Evolutionary conservation across 1,140 invertebrate species (phyloP).

Genomic region (Asobara japonica): DNA sequence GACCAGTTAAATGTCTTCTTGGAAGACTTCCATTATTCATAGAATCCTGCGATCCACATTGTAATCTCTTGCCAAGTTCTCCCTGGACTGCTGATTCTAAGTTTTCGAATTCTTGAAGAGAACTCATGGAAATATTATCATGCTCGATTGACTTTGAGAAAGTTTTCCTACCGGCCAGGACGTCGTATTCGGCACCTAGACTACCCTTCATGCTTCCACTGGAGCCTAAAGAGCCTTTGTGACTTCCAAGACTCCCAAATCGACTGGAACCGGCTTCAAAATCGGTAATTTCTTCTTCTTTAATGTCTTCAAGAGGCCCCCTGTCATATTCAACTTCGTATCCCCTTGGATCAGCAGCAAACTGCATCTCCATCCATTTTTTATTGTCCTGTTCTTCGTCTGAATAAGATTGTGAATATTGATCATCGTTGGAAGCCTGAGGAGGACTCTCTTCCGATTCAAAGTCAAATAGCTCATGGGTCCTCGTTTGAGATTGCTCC

Average conservation of each 20-base stretch:
- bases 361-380: slow-evolving; percentile 90
- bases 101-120: slow-evolving; percentile 93
- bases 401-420: slow-evolving; percentile 63
- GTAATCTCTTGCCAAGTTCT: slow-evolving; percentile 69
- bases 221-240: slow-evolving; percentile 82
- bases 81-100: slow-evolving; percentile 82
- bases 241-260: slow-evolving; percentile 82
- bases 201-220: slow-evolving; percentile 81
- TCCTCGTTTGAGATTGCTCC: slow-evolving; percentile 44
- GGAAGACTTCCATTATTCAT: slow-evolving; percentile 79
- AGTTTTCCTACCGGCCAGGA: slow-evolving; percentile 80
- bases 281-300: slow-evolving; percentile 87
- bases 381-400: slow-evolving; percentile 77
- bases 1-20: slow-evolving; percentile 70
- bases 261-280: slow-evolving; percentile 82
- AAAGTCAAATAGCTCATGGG: slow-evolving; percentile 74
- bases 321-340: slow-evolving; percentile 78
- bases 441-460: slow-evolving; percentile 82
- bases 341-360: slow-evolving; percentile 74
- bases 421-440: slow-evolving; percentile 64
- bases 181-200: slow-evolving; percentile 85
- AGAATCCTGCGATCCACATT: slow-evolving; percentile 78
- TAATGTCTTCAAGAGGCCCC: slow-evolving; percentile 88
- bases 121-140: slow-evolving; percentile 91
- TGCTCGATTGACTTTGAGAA: slow-evolving; percentile 83